A percentile compares a stretch with the other conserved stretches of the same genome.
Conservation (phyloP, 2,797 vertebrate species). For the Coreius guichenoti region DNA sequence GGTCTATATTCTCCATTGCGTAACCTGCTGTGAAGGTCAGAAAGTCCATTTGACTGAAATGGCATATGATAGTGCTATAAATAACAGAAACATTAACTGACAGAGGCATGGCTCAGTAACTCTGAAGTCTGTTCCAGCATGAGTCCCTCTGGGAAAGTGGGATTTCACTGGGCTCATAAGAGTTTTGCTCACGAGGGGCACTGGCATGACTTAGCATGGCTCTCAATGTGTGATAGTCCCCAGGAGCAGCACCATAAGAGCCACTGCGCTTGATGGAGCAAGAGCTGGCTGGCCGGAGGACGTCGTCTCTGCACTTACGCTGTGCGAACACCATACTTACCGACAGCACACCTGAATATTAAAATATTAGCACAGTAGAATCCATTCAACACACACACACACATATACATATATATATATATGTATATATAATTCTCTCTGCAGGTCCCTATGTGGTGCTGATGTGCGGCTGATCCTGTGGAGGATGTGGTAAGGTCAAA, state of each 20-base stretch:
- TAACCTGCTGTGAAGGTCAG: conserved; percentile 23
- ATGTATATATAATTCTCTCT: conserved; percentile 42
- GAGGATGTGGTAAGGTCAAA: conserved; percentile 37
- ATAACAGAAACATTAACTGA: conserved; percentile 35
- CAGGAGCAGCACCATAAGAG: conserved; percentile 37
- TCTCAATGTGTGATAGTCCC: conserved; percentile 41
- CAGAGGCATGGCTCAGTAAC: conserved; percentile 27
- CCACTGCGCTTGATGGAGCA: conserved; percentile 41
- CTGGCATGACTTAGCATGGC: conserved; percentile 39
- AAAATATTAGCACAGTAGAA: conserved; percentile 53
- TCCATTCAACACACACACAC: conserved; percentile 40
- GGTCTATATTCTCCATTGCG: not conserved
- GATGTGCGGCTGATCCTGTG: not conserved
- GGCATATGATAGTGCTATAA: conserved; percentile 16
- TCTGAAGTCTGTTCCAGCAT: conserved; percentile 30
- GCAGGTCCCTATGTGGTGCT: conserved; percentile 18
- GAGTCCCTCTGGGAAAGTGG: conserved; percentile 37
- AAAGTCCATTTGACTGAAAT: conserved; percentile 20
- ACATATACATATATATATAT: too few species aligned
- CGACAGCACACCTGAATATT: conserved; percentile 45
- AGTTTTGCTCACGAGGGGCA: conserved; percentile 40
- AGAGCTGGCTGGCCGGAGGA: conserved; percentile 27
- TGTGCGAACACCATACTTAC: conserved; percentile 51
- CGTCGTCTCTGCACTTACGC: conserved; percentile 15
- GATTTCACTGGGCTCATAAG: conserved; percentile 9